These are phyloP conservation scores for Rhinogobio ventralis DNA, from an alignment of 2,797 vertebrate species.

Conservation along the genomic window DNA sequence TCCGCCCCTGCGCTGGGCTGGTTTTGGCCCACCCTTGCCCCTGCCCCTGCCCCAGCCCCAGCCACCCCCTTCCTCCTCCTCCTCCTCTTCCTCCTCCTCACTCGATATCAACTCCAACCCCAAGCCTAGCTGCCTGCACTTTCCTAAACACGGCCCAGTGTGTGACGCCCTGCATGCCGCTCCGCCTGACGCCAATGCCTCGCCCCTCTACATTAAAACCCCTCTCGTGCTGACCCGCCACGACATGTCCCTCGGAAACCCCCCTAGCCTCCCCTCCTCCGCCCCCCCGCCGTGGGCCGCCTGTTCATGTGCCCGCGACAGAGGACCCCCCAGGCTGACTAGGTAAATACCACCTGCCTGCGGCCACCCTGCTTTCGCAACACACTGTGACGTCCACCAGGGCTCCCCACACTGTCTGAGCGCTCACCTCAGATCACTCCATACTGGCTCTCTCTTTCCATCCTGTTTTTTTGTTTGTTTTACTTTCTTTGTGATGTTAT, in stretches of 20 bases:
- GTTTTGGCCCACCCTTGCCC: constrained; percentile 76
- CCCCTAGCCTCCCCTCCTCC: constrained; percentile 82
- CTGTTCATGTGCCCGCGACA: constrained; percentile 87
- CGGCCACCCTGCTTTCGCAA: constrained; percentile 59
- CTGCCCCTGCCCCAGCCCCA: constrained; percentile 72
- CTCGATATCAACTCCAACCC: constrained; percentile 86
- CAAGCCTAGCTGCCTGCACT: constrained; percentile 84
- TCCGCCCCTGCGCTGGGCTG: constrained; percentile 78
- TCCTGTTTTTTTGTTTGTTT: constrained; percentile 53
- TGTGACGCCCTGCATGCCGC: constrained; percentile 75
- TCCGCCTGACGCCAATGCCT: constrained; percentile 77
- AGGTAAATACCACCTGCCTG: constrained; percentile 85
- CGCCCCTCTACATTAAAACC: constrained; percentile 84
- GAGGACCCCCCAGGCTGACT: constrained; percentile 88
- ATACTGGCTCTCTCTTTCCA: constrained; percentile 70
- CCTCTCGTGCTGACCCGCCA: constrained; percentile 83
- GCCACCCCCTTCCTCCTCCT: constrained; percentile 76
- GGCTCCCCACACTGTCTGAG: constrained; percentile 55
- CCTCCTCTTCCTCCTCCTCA: constrained; percentile 80
- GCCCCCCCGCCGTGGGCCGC: constrained; percentile 79
- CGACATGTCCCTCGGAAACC: constrained; percentile 78
- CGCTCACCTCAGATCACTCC: constrained; percentile 49
- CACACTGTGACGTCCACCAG: constrained; percentile 48
- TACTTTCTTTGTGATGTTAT: constrained; percentile 58
- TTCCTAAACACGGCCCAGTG: constrained; percentile 80